Percentiles rank a stretch among this genome's conserved stretches.
These are phyloP conservation scores for Tortricodes alternella DNA, from an alignment of 2,888 invertebrate genomes.

Conservation along the genomic window DNA sequence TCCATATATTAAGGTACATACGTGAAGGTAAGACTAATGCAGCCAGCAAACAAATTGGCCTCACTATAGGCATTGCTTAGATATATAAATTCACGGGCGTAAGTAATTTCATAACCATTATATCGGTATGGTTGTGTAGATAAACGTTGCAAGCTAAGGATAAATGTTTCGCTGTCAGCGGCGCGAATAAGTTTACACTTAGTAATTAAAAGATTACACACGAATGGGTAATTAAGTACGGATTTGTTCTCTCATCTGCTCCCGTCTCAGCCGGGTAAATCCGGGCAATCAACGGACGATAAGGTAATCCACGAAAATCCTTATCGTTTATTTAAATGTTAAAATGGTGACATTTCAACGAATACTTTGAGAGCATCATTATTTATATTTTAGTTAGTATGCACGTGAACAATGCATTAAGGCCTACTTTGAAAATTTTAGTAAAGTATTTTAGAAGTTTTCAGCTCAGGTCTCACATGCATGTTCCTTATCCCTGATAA, in stretches of 20 bases:
- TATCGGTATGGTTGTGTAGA: neutral
- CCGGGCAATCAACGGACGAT: constrained; percentile 44
- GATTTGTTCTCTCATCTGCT: constrained; percentile 71
- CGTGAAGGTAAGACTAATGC: neutral
- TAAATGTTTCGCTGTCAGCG: constrained; percentile 51
- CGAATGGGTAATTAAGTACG: constrained; percentile 72
- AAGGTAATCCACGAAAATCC: constrained; percentile 8
- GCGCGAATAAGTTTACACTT: constrained; percentile 66
- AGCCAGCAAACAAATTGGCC: too few species aligned
- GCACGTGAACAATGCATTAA: too few species aligned
- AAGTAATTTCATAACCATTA: neutral
- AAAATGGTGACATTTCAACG: neutral
- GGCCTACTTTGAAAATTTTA: too few species aligned
- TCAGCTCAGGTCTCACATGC: too few species aligned
- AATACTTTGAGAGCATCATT: too few species aligned
- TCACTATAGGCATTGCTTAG: neutral
- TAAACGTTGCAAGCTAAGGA: constrained; percentile 34
- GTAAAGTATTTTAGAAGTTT: too few species aligned
- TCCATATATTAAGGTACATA: neutral
- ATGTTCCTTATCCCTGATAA: too few species aligned
- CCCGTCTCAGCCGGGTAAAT: constrained; percentile 48
- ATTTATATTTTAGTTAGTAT: too few species aligned
- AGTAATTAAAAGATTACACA: constrained; percentile 79
- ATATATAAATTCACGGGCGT: neutral
- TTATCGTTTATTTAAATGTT: neutral